A percentile compares a stretch with the other conserved stretches of the same genome.
phyloP scores from a whole-genome alignment of 2,797 vertebrate species.

The Furcifer pardalis region DNA sequence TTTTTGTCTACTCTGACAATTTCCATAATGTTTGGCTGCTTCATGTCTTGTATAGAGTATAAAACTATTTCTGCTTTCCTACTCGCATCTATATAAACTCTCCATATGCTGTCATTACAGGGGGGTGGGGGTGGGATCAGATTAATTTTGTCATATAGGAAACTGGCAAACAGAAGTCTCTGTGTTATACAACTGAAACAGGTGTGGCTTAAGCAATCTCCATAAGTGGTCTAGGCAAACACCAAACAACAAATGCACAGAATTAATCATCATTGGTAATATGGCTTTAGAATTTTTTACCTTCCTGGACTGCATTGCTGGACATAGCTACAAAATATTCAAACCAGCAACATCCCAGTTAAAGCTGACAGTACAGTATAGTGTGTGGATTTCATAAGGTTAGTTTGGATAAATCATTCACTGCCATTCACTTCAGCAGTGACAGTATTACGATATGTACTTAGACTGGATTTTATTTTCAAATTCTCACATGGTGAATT shows the following conservation, averaged over 20 bases:
- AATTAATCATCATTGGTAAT: constrained; percentile 50
- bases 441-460: background rate
- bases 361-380: fast-evolving
- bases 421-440: background rate
- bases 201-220: constrained; percentile 59
- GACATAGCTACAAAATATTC: background rate
- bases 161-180: constrained; percentile 58
- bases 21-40: constrained; percentile 10
- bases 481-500: background rate
- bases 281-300: constrained; percentile 40
- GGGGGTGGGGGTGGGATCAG: too few species aligned
- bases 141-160: constrained; percentile 70
- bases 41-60: constrained; percentile 6
- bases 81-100: constrained; percentile 68
- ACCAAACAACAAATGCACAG: constrained; percentile 53
- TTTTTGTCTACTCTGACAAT: background rate
- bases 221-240: constrained; percentile 51
- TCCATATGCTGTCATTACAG: constrained; percentile 56
- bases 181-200: constrained; percentile 42
- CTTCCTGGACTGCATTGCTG: constrained; percentile 48
- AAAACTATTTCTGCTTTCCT: constrained; percentile 66
- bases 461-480: background rate
- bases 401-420: background rate
- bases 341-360: constrained; percentile 13
- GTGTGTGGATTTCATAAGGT: background rate